Conservation (phyloP, 2,113 vertebrate genomes). For the Atherinomorus stipes region DNA sequence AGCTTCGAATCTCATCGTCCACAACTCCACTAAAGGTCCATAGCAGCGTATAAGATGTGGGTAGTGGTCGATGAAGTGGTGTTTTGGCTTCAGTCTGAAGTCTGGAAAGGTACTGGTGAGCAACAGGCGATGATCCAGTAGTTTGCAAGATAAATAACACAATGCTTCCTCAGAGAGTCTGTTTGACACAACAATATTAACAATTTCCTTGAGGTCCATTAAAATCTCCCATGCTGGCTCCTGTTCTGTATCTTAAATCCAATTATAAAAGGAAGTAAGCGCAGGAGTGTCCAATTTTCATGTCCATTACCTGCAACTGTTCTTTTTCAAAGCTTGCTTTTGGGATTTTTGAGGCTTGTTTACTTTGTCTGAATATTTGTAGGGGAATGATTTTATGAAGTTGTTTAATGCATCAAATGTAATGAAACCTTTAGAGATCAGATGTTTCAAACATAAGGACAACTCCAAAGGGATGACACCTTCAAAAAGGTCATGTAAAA, state of each 20-base stretch:
- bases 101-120: conserved; percentile 2
- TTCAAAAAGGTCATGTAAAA: no score
- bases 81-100: conserved; percentile 16
- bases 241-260: conserved; percentile 12
- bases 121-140: conserved; percentile 8
- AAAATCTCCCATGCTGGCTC: conserved; percentile 31
- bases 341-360: conserved; percentile 36
- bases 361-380: conserved; percentile 24
- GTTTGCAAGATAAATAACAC: conserved; percentile 11
- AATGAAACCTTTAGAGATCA: conserved; percentile 28
- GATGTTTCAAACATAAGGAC: conserved; percentile 22
- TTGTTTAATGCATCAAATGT: conserved; percentile 48
- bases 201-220: conserved; percentile 42
- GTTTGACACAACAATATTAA: conserved; percentile 10
- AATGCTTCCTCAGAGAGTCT: conserved; percentile 20
- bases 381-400: conserved; percentile 29
- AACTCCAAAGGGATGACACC: conserved; percentile 1
- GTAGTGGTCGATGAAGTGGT: conserved; percentile 35
- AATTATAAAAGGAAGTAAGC: conserved; percentile 27
- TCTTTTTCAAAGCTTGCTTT: conserved; percentile 28
- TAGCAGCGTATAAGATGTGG: conserved; percentile 18
- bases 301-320: conserved; percentile 31
- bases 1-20: conserved; percentile 21
- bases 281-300: conserved; percentile 42
- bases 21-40: conserved; percentile 29